Percentiles rank a stretch among this genome's conserved stretches.
These are phyloP conservation scores for Eubasilissa regina DNA, from an alignment of 1,140 invertebrate genomes.

Conservation along the genomic window DNA sequence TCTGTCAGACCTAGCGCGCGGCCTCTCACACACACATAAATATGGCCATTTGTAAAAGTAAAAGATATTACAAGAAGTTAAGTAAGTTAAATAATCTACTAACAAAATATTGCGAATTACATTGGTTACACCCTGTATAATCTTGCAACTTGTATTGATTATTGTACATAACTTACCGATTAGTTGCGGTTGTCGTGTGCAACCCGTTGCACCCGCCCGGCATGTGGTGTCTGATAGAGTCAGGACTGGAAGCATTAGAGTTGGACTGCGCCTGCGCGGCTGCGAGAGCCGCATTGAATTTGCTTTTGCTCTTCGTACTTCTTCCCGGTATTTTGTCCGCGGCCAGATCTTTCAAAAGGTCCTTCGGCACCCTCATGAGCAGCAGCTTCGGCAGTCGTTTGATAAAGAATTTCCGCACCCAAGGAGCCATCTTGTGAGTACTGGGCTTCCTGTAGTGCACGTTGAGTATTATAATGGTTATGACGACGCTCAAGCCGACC, in stretches of 20 bases:
- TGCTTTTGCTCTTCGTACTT: slow-evolving; percentile 74
- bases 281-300: slow-evolving; percentile 79
- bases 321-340: slow-evolving; percentile 81
- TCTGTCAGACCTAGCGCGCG: no score
- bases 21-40: no score
- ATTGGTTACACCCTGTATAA: no score
- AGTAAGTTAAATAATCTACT: no score
- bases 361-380: slow-evolving; percentile 89
- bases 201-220: slow-evolving; percentile 84
- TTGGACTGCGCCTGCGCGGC: slow-evolving; percentile 78
- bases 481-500: slow-evolving; percentile 95
- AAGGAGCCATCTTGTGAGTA: slow-evolving; percentile 96
- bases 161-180: slow-evolving; percentile 73
- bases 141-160: no score
- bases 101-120: no score
- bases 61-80: no score
- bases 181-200: slow-evolving; percentile 81
- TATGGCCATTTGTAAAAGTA: no score
- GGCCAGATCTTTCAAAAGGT: slow-evolving; percentile 83
- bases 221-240: slow-evolving; percentile 78
- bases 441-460: slow-evolving; percentile 99
- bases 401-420: slow-evolving; percentile 92
- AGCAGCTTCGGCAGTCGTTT: slow-evolving; percentile 86
- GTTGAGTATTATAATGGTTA: slow-evolving; percentile 98
- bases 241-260: slow-evolving; percentile 82